Base-by-base conservation (phyloP, 2,113 vertebrate species). In the Narcine bancroftii region DNA sequence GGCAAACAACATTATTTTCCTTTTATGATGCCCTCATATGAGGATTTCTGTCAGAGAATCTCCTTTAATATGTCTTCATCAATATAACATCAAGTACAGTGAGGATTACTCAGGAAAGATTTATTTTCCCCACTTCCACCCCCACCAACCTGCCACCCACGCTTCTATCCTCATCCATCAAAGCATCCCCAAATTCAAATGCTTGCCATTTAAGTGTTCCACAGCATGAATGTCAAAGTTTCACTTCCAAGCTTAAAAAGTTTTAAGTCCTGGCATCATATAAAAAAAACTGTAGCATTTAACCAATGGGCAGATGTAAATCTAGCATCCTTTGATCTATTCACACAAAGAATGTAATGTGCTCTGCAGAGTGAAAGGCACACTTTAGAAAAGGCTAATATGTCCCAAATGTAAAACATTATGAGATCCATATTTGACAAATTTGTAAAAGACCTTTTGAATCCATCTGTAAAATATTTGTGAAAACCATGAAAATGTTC, bases 391-490 rank as follows among this genome's bases (percentile, higher is more conserved):
- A 91, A 71, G 13, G 29, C 63, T 91, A 91, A 91, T 91, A 47
- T 69, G 63, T 91, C 71, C 89, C 89, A 91, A 91, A 91, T 91
- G 63, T 91, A 47, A 71, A 69, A 91, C 39, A 24, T 66, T 91
- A 71, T 45, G 65, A 91, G 63, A 66, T 71, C 63, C 65, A 91
- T 69, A 69, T 66, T 91, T 91, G 63, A 91, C 63, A 91, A 91
- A 91, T 91, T 91, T 91, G 89, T 47, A 66, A 91, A 42, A 71
- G 65, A 47, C 29, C 60, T 66, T 69, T 91, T 69, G 89, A 91
- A 91, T 91, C 63, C 89, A 91, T 91, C 60, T 69, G 89, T 91
- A 69, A 91, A 91, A 69, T 91, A 91, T 91, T 91, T 91, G 65
- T 91, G 89, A 91, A 69, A 91, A 42, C 89, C 89, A 69, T 91